Conservation (phyloP, 1,140 invertebrate genomes). For the Halyomorpha halys region DNA sequence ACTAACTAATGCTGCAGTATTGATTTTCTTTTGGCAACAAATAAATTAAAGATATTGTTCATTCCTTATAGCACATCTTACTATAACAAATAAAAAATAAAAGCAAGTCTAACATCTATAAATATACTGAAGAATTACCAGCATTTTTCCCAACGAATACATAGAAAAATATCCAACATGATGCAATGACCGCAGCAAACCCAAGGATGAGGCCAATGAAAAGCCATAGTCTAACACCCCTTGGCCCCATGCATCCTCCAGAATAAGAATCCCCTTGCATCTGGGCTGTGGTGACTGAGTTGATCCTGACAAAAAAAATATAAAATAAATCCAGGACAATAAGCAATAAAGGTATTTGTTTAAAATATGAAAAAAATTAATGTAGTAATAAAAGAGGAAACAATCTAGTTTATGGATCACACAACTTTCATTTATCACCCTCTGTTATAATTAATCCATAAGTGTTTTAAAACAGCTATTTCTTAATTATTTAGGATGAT, state of each 20-base stretch:
- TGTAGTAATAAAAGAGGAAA: too few species aligned
- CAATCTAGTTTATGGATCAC: too few species aligned
- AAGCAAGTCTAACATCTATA: neutral
- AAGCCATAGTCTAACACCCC: conserved; percentile 87
- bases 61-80: too few species aligned
- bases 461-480: too few species aligned
- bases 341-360: too few species aligned
- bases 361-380: neutral
- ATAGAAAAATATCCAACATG: conserved; percentile 90
- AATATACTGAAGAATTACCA: conserved; percentile 30
- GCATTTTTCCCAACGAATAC: conserved; percentile 48
- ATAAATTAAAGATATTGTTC: too few species aligned
- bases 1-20: neutral
- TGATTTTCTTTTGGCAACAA: too few species aligned
- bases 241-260: conserved; percentile 76
- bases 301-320: conserved; percentile 55
- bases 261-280: conserved; percentile 77
- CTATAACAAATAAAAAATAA: neutral
- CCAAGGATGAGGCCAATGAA: conserved; percentile 93
- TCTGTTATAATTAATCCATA: too few species aligned
- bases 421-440: too few species aligned
- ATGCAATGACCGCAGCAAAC: conserved; percentile 89
- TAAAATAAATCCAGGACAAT: neutral
- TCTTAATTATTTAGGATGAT: too few species aligned
- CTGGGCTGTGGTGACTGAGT: conserved; percentile 91